Percentiles rank a stretch among this genome's conserved stretches.
Conservation (phyloP, 2,113 vertebrate genomes). For the Cephalopterus ornatus region DNA sequence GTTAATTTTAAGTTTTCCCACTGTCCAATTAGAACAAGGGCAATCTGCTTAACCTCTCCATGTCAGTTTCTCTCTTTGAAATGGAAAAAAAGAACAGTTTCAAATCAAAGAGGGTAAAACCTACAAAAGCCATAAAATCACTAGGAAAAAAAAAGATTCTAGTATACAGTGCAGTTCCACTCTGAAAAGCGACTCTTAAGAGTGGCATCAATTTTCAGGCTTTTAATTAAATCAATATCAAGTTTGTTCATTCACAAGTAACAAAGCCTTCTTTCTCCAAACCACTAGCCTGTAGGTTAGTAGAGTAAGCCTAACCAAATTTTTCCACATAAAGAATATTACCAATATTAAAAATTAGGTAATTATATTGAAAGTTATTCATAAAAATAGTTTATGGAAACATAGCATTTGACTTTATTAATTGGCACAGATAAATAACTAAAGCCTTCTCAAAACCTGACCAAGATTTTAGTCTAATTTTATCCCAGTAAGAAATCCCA, state of each 20-base stretch:
- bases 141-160: neutral
- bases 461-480: neutral
- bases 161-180: slow-evolving; percentile 16
- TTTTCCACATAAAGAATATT: neutral
- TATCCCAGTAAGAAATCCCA: neutral
- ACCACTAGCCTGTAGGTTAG: neutral
- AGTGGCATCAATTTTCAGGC: neutral
- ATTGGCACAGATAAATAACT: neutral
- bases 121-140: neutral
- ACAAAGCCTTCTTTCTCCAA: slow-evolving; percentile 41
- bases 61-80: neutral
- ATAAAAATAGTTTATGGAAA: neutral
- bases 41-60: neutral
- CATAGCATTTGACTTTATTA: neutral
- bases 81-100: neutral
- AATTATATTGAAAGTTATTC: neutral
- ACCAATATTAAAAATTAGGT: neutral
- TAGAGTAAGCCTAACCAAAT: neutral
- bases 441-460: neutral
- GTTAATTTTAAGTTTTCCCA: neutral
- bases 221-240: slow-evolving; percentile 42
- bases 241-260: slow-evolving; percentile 9
- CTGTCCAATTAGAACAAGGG: neutral
- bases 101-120: neutral
- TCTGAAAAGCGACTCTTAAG: slow-evolving; percentile 7